Conservation (phyloP, 2,888 invertebrate species). For the Drosophila niveifrons region DNA sequence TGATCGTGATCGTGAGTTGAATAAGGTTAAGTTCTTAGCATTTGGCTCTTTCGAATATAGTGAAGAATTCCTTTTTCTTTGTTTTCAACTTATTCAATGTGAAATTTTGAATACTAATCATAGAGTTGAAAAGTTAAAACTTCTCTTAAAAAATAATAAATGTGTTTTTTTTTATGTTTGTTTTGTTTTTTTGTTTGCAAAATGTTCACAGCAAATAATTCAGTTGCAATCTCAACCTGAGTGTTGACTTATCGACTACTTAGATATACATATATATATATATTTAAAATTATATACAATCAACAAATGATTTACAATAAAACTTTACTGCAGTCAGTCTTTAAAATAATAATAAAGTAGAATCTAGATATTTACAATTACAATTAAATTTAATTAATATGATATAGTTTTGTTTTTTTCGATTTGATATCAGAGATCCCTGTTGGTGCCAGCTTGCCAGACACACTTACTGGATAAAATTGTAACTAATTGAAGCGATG, state of each 20-base stretch:
- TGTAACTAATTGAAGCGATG: conserved; percentile 56
- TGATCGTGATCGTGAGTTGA: conserved; percentile 38
- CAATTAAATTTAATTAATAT: conserved; percentile 10
- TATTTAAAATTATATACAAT: not conserved
- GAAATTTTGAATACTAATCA: conserved; percentile 6
- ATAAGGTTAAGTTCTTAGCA: conserved; percentile 31
- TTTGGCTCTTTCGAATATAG: conserved; percentile 45
- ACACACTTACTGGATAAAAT: conserved; percentile 69
- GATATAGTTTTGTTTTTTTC: conserved; percentile 11
- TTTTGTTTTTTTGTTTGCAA: conserved; percentile 45
- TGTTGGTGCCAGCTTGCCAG: conserved; percentile 48
- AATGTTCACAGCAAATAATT: conserved; percentile 74
- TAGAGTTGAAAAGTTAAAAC: not conserved
- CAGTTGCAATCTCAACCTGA: conserved; percentile 79
- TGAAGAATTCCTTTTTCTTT: conserved; percentile 4
- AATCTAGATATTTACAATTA: conserved; percentile 7
- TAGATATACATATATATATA: not conserved
- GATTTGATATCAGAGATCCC: conserved; percentile 67
- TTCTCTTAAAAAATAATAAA: conserved; percentile 14
- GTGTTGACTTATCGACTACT: conserved; percentile 45
- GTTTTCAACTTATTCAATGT: not conserved
- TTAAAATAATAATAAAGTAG: conserved; percentile 65
- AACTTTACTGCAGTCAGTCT: conserved; percentile 59
- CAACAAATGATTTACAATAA: conserved; percentile 31
- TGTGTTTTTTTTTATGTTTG: not conserved